Evolutionary conservation across 2,888 invertebrate species (phyloP), one percentile per base, ranked within the genome.

Genomic region (Deroplatys truncata): DNA sequence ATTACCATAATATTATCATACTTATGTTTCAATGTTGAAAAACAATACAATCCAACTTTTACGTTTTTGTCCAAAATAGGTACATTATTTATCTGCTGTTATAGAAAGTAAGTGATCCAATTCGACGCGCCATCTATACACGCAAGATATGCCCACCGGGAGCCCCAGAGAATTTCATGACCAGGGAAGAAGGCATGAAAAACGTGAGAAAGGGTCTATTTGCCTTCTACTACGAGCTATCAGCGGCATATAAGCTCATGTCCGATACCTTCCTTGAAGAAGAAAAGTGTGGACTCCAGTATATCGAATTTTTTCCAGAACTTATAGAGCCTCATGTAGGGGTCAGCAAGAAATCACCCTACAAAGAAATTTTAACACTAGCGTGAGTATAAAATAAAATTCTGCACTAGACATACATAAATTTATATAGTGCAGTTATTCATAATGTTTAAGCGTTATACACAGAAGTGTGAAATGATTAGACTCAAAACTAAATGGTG

Each of bases 351-450:
- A 94, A 96, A 90, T 95, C 95, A 0, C 95, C 95, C 0, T 96
- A 94, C 90, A 95, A 94, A 91, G 95, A 96, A 93, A 93, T 95
- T 92, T 94, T 96, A 82, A 96, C 95, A 93, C 95, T 96, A 91
- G 96, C 95, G 96, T 96, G 92, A 92, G 93, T 91, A 13, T 16
- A 72, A 72, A 43, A 43, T 13, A 43, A 35, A 13, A 13, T 43
- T 43, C 43, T 43, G 10, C 0, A 13, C 2, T 43, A 13, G 13
- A 43, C 43, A 43, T 10, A 10, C 10, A 13, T 13, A 13, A 13
- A 13, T 10, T 7, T 5, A 9, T 1, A 35, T 35, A 8, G 31
- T 35, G 9, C 7, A 35, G 1, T 35, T 5, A 9, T 5, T 35
- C 9, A 35, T 35, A 5, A 9, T 35, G 35, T 8, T 9, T 35